Conservation (phyloP, 2,113 vertebrate species). For the Taxidea taxus region DNA sequence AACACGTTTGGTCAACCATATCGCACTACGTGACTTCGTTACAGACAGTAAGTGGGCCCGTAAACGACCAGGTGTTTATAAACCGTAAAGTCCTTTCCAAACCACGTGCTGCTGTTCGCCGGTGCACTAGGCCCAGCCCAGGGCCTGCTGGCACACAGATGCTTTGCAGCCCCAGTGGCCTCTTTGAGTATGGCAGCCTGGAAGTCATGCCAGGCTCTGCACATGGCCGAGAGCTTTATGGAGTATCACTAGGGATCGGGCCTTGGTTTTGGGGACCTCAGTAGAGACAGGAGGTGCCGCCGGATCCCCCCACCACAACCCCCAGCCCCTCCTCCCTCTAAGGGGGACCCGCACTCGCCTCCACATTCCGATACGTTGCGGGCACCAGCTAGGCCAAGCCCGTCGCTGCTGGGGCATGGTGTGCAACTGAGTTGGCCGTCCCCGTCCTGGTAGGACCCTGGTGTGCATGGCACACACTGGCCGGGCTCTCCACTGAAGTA, state of each 20-base stretch:
- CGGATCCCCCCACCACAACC: not conserved
- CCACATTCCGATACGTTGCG: slow-evolving; percentile 94
- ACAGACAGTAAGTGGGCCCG: fast-evolving
- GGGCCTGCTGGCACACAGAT: fast-evolving
- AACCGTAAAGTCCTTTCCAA: not conserved
- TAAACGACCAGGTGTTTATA: fast-evolving
- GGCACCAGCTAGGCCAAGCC: slow-evolving; percentile 88
- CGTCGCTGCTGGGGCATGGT: slow-evolving; percentile 92
- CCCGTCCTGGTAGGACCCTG: slow-evolving; percentile 93
- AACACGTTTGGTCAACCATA: fast-evolving
- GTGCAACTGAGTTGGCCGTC: slow-evolving; percentile 93
- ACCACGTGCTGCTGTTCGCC: fast-evolving
- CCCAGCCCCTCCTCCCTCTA: not conserved
- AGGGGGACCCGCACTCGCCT: slow-evolving; percentile 83
- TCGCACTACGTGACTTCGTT: fast-evolving
- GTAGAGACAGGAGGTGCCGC: not conserved
- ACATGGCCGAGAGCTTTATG: not conserved
- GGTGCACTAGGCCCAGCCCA: fast-evolving
- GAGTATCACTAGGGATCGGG: fast-evolving
- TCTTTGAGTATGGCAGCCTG: fast-evolving
- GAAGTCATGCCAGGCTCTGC: not conserved
- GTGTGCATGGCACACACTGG: slow-evolving; percentile 88
- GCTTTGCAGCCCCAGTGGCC: fast-evolving
- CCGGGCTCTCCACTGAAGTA: slow-evolving; percentile 92
- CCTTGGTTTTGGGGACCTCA: not conserved